Percentiles rank a stretch among this genome's conserved stretches.
phyloP scores from a whole-genome alignment of 2,888 invertebrate genomes.

The Lingula anatina region DNA sequence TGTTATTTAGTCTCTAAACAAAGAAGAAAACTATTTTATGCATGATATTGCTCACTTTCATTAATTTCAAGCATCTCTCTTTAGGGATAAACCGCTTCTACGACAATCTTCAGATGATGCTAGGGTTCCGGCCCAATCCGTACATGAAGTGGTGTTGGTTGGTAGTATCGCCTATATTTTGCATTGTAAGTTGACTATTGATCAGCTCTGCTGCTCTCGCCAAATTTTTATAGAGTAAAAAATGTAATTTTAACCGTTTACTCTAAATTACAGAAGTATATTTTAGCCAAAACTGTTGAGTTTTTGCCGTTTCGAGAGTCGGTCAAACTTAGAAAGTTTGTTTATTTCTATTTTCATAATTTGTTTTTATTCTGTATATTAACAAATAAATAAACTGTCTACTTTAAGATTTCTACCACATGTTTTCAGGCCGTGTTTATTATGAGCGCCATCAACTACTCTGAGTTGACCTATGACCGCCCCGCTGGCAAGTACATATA shows the following conservation, averaged over 20 bases:
- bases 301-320: neutral
- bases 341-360: neutral
- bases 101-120: conserved; percentile 73
- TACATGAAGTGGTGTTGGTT: conserved; percentile 60
- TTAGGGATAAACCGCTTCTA: conserved; percentile 66
- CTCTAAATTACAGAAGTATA: neutral
- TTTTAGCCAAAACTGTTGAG: neutral
- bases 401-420: no score
- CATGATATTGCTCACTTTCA: no score
- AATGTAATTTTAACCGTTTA: neutral
- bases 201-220: neutral
- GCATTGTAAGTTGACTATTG: conserved; percentile 53
- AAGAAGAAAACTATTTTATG: no score
- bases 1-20: no score
- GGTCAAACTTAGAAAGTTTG: no score
- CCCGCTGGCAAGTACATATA: conserved; percentile 54
- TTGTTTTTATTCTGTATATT: neutral
- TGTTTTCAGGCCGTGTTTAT: conserved; percentile 39
- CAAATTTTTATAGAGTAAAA: neutral
- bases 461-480: conserved; percentile 40
- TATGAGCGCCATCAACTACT: conserved; percentile 39
- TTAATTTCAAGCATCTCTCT: conserved; percentile 5
- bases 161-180: conserved; percentile 58
- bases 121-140: conserved; percentile 60
- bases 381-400: neutral